These are phyloP conservation scores for Neostethus bicornis DNA, from an alignment of 2,797 vertebrate genomes.

Conservation along the genomic window DNA sequence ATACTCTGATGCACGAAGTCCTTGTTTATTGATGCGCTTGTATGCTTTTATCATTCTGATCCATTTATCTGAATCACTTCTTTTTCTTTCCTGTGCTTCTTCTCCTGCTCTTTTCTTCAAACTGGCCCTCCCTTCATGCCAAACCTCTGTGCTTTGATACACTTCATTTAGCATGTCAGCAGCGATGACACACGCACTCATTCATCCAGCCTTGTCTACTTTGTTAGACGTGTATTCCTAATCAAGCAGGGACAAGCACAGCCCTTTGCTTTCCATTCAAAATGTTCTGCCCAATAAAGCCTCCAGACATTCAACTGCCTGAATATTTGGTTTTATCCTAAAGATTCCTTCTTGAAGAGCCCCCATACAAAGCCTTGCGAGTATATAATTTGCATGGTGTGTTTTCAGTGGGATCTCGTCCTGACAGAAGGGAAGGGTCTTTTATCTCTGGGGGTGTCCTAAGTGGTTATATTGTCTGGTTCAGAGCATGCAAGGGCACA, in stretches of 20 bases:
- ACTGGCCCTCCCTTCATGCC: conserved; percentile 42
- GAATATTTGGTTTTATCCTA: conserved; percentile 61
- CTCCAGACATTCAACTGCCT: conserved; percentile 51
- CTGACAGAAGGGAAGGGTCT: conserved; percentile 64
- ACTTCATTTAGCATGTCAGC: conserved; percentile 74
- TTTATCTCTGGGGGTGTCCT: conserved; percentile 63
- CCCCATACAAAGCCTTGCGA: conserved; percentile 49
- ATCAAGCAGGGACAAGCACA: conserved; percentile 72
- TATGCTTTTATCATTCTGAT: conserved; percentile 8
- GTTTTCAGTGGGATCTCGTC: conserved; percentile 56
- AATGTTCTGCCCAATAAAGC: conserved; percentile 64
- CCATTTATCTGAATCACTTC: conserved; percentile 6
- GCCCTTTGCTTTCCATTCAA: conserved; percentile 52
- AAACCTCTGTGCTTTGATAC: conserved; percentile 64
- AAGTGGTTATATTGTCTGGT: conserved; percentile 58
- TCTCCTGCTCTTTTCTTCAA: conserved; percentile 21
- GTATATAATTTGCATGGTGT: conserved; percentile 51
- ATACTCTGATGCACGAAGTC: neutral
- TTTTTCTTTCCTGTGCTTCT: neutral
- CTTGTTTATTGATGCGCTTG: conserved; percentile 19
- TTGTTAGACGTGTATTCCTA: conserved; percentile 53
- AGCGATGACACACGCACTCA: conserved; percentile 62
- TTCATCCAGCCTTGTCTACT: conserved; percentile 54
- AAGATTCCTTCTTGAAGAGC: conserved; percentile 51
- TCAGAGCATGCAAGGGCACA: conserved; percentile 47